A percentile compares a stretch with the other conserved stretches of the same genome.
Conservation (phyloP, 1,140 invertebrate species). For the Drosophila setifemur region DNA sequence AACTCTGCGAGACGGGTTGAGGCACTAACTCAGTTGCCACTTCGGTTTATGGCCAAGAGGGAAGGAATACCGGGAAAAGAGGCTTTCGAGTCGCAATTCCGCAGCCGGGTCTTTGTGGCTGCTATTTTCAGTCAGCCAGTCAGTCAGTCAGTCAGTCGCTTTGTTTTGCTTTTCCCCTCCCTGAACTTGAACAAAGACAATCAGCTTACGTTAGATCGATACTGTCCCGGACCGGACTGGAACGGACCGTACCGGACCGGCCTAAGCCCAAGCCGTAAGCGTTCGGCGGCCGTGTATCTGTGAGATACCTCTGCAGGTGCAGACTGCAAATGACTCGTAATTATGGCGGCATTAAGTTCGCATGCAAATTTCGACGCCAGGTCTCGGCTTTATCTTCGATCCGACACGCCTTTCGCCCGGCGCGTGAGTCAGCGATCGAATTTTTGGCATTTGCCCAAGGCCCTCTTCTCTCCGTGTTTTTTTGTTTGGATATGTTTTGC, state of each 20-base stretch:
- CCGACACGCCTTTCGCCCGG: conserved; percentile 18
- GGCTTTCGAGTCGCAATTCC: conserved; percentile 40
- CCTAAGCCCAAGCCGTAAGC: conserved; percentile 11
- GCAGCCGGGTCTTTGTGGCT: conserved; percentile 23
- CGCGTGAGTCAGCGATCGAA: conserved; percentile 16
- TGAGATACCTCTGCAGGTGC: background rate
- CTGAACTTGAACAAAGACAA: conserved; percentile 72
- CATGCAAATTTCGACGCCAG: conserved; percentile 7
- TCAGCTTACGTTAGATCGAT: conserved; percentile 66
- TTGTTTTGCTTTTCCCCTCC: conserved; percentile 25
- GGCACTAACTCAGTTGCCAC: conserved; percentile 47
- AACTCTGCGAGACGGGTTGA: conserved; percentile 30
- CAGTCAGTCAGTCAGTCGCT: too few relatives aligned
- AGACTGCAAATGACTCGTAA: background rate
- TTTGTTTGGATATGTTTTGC: conserved; percentile 22
- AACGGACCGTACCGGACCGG: background rate
- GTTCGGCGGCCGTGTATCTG: background rate
- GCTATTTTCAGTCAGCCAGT: too few relatives aligned
- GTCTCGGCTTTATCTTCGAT: conserved; percentile 4
- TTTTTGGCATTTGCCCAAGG: conserved; percentile 63
- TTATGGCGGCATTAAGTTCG: conserved; percentile 10
- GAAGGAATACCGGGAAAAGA: conserved; percentile 35
- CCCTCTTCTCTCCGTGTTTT: too few relatives aligned
- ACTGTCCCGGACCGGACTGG: background rate
- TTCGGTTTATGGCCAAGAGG: conserved; percentile 26